Evolutionary conservation across 2,888 invertebrate species (phyloP), one percentile per base, ranked within the genome.

Genomic region (Chaitophorus viminalis): DNA sequence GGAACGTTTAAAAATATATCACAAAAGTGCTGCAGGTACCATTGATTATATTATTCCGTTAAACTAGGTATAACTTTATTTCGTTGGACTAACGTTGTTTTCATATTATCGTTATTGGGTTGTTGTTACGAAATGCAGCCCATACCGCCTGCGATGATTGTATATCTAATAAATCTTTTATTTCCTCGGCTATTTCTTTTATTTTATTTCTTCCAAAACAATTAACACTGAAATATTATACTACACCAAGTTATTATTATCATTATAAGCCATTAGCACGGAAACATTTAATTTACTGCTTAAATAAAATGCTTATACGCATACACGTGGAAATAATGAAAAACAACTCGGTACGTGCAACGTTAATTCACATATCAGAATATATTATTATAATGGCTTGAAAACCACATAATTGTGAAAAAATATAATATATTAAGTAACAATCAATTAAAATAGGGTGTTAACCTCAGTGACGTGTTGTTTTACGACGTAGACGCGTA

Each of bases 401-500:
- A 46, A 52, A 21, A 68, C 25, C 39, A 36, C 25, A 21, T 18
- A n/a, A 68, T 60, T 29, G 31, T 70, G 11, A 29, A 70, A 68
- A 70, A 70, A 31, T 70, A 31, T 70, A 3, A 4, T 3, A 17
- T 29, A 52, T 82, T 52, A 33, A 72, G 72, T n/a, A 74, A 54
- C 33, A 54, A 74, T 74, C 72, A 82, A 82, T 72, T 82, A 82
- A 72, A 82, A 74, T 18, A 74, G 54, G 72, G 54, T 82, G 72
- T 82, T 82, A 52, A 82, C 82, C 52, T 82, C 54, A 52, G n/a
- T 33, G 17, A 82, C 46, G 82, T 25, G 52, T 36, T 29, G 46
- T 82, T 82, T 70, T 46, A 81, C 79, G 79, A 65, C 54, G 46
- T 29, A 39, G 65, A 39, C 18, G 11, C 70, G 70, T 31, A 29